phyloP scores from a whole-genome alignment of 1,140 invertebrate species.

The Sogatella furcifera region DNA sequence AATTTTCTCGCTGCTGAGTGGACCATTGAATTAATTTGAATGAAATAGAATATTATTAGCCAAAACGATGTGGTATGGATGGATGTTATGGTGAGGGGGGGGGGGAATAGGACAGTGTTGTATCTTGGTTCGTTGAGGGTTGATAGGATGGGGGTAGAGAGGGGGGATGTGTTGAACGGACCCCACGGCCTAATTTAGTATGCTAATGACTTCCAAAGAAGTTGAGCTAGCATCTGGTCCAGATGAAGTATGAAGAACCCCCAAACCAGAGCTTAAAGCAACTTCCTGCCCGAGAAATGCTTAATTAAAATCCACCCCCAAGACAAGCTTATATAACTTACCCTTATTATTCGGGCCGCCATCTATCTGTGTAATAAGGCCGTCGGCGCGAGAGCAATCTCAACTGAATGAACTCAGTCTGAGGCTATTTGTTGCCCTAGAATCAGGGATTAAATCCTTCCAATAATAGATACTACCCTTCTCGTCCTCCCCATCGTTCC shows the following conservation, averaged over 20 bases:
- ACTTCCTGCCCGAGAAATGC: background rate
- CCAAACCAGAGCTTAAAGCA: background rate
- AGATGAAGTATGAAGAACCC: conserved; percentile 2
- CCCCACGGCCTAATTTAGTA: conserved; percentile 1
- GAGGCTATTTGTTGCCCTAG: background rate
- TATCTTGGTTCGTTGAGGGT: no score
- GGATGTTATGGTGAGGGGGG: no score
- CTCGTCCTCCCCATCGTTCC: no score
- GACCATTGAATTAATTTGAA: background rate
- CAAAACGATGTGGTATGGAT: background rate
- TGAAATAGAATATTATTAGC: background rate
- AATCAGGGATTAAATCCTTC: conserved; percentile 1
- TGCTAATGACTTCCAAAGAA: conserved; percentile 3
- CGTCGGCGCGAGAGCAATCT: background rate
- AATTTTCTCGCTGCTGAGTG: no score
- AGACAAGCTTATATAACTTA: conserved; percentile 3
- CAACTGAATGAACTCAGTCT: background rate
- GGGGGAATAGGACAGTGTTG: no score
- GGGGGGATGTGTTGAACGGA: background rate
- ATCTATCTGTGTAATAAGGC: conserved; percentile 2
- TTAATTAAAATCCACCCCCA: conserved; percentile 3
- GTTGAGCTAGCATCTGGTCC: background rate
- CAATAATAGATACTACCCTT: background rate
- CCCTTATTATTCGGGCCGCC: background rate
- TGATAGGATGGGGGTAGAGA: background rate